These are phyloP conservation scores for Sula dactylatra DNA, from an alignment of 2,113 vertebrate species.

Conservation along the genomic window DNA sequence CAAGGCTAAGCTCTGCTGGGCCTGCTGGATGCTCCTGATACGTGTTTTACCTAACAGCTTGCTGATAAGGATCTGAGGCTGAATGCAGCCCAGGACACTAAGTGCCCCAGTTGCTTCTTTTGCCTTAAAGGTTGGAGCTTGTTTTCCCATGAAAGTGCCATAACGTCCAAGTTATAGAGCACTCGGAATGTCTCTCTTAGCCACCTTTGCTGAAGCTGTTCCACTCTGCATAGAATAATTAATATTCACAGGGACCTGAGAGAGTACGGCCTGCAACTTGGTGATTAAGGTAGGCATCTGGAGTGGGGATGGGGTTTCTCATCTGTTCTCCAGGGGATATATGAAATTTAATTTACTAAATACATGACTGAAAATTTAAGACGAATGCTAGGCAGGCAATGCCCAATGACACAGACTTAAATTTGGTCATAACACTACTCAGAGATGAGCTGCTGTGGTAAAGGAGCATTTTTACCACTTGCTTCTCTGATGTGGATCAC, in stretches of 20 bases:
- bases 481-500: background rate
- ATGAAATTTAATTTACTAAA: background rate
- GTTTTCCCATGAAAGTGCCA: background rate
- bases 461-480: background rate
- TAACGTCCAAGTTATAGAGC: background rate
- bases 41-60: background rate
- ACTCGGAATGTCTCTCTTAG: background rate
- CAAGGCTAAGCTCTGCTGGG: background rate
- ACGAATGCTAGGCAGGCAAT: background rate
- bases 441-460: background rate
- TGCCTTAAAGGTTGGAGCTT: background rate
- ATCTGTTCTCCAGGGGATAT: background rate
- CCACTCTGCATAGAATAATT: background rate
- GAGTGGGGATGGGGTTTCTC: background rate
- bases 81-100: background rate
- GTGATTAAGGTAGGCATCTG: no score
- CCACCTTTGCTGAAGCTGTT: background rate
- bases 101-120: background rate
- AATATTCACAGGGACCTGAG: no score
- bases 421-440: background rate
- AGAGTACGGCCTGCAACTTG: no score
- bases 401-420: background rate
- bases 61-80: background rate
- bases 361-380: background rate
- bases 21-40: background rate